Conservation (phyloP, 1,140 invertebrate genomes). For the Bombus waltoni region DNA sequence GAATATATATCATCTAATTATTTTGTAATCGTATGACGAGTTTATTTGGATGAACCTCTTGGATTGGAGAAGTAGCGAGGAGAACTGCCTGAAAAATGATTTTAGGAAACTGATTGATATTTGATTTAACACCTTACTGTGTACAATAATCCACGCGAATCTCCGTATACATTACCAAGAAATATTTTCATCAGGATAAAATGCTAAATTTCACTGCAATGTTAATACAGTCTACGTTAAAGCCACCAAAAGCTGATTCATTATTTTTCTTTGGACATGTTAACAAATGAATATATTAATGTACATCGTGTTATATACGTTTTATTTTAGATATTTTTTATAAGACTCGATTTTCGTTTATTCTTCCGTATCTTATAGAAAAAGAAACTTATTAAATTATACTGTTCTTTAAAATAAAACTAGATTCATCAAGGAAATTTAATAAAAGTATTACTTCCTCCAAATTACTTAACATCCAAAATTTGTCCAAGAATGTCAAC, state of each 20-base stretch:
- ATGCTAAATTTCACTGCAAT: too few relatives aligned
- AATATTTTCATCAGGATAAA: too few relatives aligned
- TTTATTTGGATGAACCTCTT: neutral
- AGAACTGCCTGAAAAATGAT: neutral
- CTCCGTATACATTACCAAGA: too few relatives aligned
- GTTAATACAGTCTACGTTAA: too few relatives aligned
- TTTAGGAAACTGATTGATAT: neutral
- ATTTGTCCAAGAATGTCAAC: neutral
- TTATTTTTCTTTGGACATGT: neutral
- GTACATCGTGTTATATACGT: neutral
- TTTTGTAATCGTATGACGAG: too few relatives aligned
- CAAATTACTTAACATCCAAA: neutral
- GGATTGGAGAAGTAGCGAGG: neutral
- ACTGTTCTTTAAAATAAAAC: too few relatives aligned
- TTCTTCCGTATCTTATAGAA: neutral
- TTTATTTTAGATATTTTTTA: too few relatives aligned
- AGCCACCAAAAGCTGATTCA: too few relatives aligned
- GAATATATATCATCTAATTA: too few relatives aligned
- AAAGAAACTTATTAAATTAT: too few relatives aligned
- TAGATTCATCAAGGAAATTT: neutral
- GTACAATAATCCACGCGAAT: too few relatives aligned
- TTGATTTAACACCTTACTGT: neutral
- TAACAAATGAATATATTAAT: neutral
- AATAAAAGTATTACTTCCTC: neutral
- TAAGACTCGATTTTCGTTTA: neutral